Evolutionary conservation across 2,888 invertebrate genomes (phyloP).

Genomic region (Latrodectus hesperus): DNA sequence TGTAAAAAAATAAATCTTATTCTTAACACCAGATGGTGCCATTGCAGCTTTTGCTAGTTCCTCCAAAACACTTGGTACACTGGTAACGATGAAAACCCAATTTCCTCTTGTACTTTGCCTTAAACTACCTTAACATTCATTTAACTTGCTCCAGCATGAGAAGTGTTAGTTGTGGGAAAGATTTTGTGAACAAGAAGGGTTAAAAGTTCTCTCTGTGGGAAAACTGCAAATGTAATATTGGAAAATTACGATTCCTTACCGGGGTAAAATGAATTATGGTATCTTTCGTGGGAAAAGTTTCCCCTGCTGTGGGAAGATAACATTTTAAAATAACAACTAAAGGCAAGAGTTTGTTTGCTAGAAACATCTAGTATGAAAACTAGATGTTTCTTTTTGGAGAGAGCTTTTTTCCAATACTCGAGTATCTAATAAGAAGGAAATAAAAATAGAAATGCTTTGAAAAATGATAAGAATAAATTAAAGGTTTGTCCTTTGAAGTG

Average conservation of each 20-base stretch:
- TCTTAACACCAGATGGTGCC: not conserved
- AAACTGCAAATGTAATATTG: not conserved
- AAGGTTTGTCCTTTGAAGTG: too few relatives aligned
- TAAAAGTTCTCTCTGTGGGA: not conserved
- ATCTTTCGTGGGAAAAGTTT: too few relatives aligned
- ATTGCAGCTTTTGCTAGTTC: not conserved
- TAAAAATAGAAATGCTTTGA: too few relatives aligned
- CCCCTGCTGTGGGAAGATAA: too few relatives aligned
- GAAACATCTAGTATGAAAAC: too few relatives aligned
- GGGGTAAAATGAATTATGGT: too few relatives aligned
- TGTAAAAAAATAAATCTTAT: not conserved
- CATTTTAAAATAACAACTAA: too few relatives aligned
- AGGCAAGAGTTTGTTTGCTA: too few relatives aligned
- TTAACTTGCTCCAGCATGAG: slow-evolving; percentile 15
- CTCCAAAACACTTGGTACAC: not conserved
- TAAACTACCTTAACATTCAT: slow-evolving; percentile 38
- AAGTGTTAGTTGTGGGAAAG: not conserved
- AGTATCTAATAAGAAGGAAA: too few relatives aligned
- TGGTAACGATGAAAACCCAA: slow-evolving; percentile 38
- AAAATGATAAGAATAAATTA: too few relatives aligned
- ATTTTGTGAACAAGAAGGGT: not conserved
- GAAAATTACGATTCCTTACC: not conserved
- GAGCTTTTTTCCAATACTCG: too few relatives aligned
- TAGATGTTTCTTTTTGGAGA: too few relatives aligned
- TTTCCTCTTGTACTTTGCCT: slow-evolving; percentile 32